These are phyloP conservation scores for Minunthozetes semirufus DNA, from an alignment of 2,888 invertebrate species.

Conservation along the genomic window DNA sequence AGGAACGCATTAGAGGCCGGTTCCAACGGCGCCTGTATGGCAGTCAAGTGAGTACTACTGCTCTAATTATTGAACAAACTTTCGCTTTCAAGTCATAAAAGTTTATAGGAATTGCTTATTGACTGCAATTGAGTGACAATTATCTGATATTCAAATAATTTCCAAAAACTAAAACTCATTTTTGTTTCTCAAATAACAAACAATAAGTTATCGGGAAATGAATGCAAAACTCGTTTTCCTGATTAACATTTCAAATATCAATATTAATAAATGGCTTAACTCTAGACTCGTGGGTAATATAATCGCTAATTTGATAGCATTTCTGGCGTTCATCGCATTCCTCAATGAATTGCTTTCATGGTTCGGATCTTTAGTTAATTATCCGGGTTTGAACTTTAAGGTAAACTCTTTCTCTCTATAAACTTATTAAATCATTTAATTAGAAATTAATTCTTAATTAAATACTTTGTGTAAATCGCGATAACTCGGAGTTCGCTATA, in stretches of 20 bases:
- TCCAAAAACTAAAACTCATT: neutral
- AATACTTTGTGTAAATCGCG: neutral
- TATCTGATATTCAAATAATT: neutral
- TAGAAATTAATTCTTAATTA: neutral
- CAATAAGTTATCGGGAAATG: no score
- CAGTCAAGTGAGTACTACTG: conserved; percentile 52
- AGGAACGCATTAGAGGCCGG: conserved; percentile 83
- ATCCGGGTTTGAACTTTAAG: conserved; percentile 53
- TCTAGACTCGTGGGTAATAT: conserved; percentile 67
- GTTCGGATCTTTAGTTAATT: conserved; percentile 70
- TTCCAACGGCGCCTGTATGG: conserved; percentile 74
- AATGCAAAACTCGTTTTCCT: no score
- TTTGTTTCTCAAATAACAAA: neutral
- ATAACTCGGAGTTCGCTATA: no score
- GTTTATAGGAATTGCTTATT: neutral
- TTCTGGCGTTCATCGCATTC: conserved; percentile 78
- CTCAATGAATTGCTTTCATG: conserved; percentile 72
- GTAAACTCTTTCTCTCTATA: conserved; percentile 46
- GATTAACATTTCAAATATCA: neutral
- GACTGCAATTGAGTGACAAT: neutral
- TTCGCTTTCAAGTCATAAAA: neutral
- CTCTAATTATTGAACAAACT: neutral
- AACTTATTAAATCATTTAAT: neutral
- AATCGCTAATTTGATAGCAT: conserved; percentile 82
- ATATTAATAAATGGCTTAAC: neutral